These are phyloP conservation scores for Synanthedon vespiformis DNA, from an alignment of 2,888 invertebrate species.

Conservation along the genomic window DNA sequence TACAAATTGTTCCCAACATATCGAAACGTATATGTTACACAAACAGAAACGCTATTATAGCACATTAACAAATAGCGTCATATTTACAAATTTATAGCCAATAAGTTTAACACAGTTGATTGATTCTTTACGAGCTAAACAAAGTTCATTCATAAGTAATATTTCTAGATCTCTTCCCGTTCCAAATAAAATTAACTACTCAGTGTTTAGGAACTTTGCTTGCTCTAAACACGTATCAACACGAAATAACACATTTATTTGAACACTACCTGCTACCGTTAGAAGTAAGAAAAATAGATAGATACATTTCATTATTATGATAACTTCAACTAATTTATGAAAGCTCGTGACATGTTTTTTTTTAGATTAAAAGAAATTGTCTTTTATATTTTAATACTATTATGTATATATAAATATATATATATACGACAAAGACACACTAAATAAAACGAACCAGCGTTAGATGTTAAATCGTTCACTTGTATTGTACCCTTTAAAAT, in stretches of 20 bases:
- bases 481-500: background rate
- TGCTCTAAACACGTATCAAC: background rate
- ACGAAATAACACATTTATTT: constrained; percentile 17
- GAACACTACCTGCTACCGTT: constrained; percentile 35
- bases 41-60: background rate
- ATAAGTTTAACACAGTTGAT: background rate
- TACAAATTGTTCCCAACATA: background rate
- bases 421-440: constrained; percentile 22
- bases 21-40: background rate
- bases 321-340: constrained; percentile 47
- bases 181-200: too few relatives aligned
- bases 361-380: constrained; percentile 56
- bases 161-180: too few relatives aligned
- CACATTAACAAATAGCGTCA: background rate
- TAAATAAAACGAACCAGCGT: constrained; percentile 30
- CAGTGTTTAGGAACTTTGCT: too few relatives aligned
- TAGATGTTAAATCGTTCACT: constrained; percentile 3
- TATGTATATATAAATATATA: too few relatives aligned
- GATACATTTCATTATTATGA: constrained; percentile 30
- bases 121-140: background rate
- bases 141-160: too few relatives aligned
- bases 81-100: background rate
- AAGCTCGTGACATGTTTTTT: constrained; percentile 59
- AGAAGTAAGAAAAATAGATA: constrained; percentile 68
- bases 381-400: constrained; percentile 62